These are phyloP conservation scores for Drosophila tanythrix DNA, from an alignment of 2,888 invertebrate genomes.

Conservation along the genomic window DNA sequence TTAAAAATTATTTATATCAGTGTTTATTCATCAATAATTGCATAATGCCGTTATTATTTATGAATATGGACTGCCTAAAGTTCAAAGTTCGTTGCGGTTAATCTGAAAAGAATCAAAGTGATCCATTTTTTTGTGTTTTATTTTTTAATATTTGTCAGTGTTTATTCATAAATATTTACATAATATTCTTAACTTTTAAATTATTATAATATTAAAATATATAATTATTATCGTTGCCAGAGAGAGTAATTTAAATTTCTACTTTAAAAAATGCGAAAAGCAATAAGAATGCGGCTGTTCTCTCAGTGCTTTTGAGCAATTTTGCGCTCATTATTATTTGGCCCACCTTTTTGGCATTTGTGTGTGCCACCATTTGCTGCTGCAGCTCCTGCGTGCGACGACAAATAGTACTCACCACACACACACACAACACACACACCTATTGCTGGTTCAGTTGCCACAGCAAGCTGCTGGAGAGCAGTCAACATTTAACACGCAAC, in stretches of 20 bases:
- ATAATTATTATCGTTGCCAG: too few species aligned
- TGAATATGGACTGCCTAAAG: too few species aligned
- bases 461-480: conserved; percentile 53
- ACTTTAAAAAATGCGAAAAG: not conserved
- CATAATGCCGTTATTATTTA: too few species aligned
- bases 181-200: not conserved
- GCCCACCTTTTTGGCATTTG: conserved; percentile 31
- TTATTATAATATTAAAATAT: not conserved
- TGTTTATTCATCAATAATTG: too few species aligned
- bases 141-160: too few species aligned
- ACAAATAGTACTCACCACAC: conserved; percentile 10
- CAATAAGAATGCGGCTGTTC: not conserved
- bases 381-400: conserved; percentile 2
- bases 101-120: too few species aligned
- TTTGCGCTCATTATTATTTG: conserved; percentile 27
- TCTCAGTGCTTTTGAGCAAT: not conserved
- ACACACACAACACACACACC: not conserved
- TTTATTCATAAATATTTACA: too few species aligned
- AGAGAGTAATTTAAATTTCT: not conserved
- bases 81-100: too few species aligned
- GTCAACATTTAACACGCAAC: conserved; percentile 28
- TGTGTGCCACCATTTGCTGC: not conserved
- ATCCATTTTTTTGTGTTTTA: too few species aligned
- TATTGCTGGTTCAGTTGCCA: conserved; percentile 47
- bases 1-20: too few species aligned